These are phyloP conservation scores for Vipera ursinii DNA, from an alignment of 2,797 vertebrate species.

Conservation along the genomic window DNA sequence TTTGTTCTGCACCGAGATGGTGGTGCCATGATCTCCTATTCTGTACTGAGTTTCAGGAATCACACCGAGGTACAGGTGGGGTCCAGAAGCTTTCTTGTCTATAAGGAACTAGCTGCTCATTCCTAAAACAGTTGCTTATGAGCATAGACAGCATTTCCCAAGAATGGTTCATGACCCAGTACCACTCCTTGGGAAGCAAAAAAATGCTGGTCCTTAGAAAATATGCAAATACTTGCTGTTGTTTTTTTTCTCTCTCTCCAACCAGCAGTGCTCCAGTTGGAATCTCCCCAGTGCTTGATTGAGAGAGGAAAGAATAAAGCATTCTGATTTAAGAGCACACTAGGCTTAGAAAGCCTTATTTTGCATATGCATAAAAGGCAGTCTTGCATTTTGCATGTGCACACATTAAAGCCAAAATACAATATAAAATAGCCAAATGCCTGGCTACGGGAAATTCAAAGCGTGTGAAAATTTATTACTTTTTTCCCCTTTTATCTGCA, in stretches of 20 bases:
- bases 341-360: not conserved
- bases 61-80: not conserved
- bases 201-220: not conserved
- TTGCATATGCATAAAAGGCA: not conserved
- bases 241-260: not conserved
- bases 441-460: not conserved
- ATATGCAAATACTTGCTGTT: not conserved
- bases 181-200: not conserved
- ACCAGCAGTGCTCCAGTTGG: not conserved
- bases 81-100: not conserved
- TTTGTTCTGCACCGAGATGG: not conserved
- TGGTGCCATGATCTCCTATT: not conserved
- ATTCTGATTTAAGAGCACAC: not conserved
- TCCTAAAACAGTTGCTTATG: not conserved
- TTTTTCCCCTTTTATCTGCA: not conserved
- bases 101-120: not conserved
- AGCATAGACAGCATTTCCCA: not conserved
- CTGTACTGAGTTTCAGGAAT: not conserved
- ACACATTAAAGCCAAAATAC: not conserved
- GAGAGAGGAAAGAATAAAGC: not conserved
- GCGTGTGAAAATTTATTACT: not conserved
- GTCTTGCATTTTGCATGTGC: not conserved
- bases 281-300: not conserved
- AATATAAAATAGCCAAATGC: not conserved
- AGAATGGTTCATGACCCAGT: not conserved